These are phyloP conservation scores for Tyria jacobaeae DNA, from an alignment of 2,888 invertebrate species.

Conservation along the genomic window DNA sequence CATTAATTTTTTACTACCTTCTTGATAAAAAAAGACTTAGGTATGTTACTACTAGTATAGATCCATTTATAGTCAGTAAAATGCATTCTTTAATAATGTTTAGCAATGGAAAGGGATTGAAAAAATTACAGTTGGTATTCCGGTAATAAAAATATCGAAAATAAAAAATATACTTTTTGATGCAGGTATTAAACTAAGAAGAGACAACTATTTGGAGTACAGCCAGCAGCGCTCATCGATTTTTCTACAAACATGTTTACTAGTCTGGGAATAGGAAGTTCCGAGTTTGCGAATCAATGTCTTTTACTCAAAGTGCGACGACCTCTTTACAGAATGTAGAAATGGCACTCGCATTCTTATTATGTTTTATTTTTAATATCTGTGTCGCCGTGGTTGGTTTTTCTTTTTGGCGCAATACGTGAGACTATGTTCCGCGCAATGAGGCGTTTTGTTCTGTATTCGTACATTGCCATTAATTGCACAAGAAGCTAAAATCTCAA, in stretches of 20 bases:
- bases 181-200: not conserved
- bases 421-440: constrained; percentile 21
- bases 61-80: too few relatives aligned
- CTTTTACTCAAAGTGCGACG: constrained; percentile 48
- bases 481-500: not conserved
- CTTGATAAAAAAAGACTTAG: too few relatives aligned
- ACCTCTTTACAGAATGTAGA: constrained; percentile 41
- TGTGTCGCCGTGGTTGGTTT: constrained; percentile 29
- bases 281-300: constrained; percentile 46
- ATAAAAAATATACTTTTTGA: not conserved
- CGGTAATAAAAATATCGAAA: not conserved
- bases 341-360: constrained; percentile 21
- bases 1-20: not conserved
- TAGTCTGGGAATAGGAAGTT: constrained; percentile 52
- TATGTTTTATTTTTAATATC: constrained; percentile 32
- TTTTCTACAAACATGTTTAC: constrained; percentile 61
- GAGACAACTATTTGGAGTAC: constrained; percentile 54
- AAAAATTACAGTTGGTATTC: too few relatives aligned
- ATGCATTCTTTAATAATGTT: too few relatives aligned
- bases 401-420: constrained; percentile 25
- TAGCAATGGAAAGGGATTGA: not conserved
- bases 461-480: not conserved
- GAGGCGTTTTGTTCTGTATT: constrained; percentile 13
- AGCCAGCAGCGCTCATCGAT: constrained; percentile 60
- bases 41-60: too few relatives aligned